Base-by-base conservation (phyloP, 2,888 invertebrate genomes). In the Hemicrepidius hirtus region DNA sequence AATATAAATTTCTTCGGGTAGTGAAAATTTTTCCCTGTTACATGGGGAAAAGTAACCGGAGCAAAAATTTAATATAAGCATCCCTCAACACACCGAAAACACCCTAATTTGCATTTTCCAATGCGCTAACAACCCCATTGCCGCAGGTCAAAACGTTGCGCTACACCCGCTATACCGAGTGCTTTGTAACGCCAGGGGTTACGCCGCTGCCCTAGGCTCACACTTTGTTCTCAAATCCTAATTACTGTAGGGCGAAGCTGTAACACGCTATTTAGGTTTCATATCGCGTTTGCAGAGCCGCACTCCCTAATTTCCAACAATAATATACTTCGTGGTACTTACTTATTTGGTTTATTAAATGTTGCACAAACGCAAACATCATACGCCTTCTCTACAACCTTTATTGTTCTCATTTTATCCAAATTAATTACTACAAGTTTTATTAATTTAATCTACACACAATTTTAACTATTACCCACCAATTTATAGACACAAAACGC, bases 151-250 rank as follows among this genome's bases (percentile, higher is more conserved):
- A 73, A 75, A 57, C 60, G 63, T 71, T 75, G 73, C 74, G 69
- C 68, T 71, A 50, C 60, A 57, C 65, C 53, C 16, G 66, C 49
- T 49, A 57, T 68, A 62, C 71, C 60, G 68, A 62, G 55, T 65
- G 69, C 73, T 73, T 71, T 70, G 55, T 73, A 66, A 44, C 69
- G 65, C 73, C 62, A 57, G 65, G 71, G 73, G 73, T 73, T 68
- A 60, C 68, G 68, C 68, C 60, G 65, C 64, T 69, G 69, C 79
- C 79, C 73, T 65, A 73, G 77, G 77, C 81, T 76, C 79, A 78
- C 81, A 82, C 81, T 82, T 82, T 82, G 81, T 82, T 81, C 82
- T 80, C 80, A 80, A 81, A 81, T 82, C 81, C 80, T 82, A 83
- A 83, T 82, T 83, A 82, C 81, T 78, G 75, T 74, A 77, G 79